Base-by-base conservation (phyloP, 2,888 invertebrate species). In the Agrotis segetum region DNA sequence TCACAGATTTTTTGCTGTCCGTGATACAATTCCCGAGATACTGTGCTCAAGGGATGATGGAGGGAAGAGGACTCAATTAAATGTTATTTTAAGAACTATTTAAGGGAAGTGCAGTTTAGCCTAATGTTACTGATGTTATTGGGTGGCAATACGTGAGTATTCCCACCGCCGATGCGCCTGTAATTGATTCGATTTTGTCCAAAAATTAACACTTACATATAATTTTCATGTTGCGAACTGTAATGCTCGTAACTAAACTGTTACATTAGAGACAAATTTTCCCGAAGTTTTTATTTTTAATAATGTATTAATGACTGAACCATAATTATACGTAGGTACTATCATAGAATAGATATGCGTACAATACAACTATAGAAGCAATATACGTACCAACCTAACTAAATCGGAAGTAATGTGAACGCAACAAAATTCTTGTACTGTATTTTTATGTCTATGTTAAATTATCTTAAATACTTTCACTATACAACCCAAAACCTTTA, bases 1-100 rank as follows among this genome's bases (percentile, higher is more conserved):
- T 98, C 46, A 96, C 97, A 24, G 98, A 98, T 85, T 89, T 98
- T 76, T 92, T 98, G 69, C 93, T 98, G 40, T 94, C 97, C 87
- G 97, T 97, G 7, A 90, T 97, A 44, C 98, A 98, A 89, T 97
- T 98, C 86, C 98, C 98, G 7, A 97, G 96, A 88, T 97, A 97
- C 88, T 98, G 98, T 88, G 97, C 97, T 11, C 95, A 97, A 88
- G 97, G 97, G 16, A 98, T 98, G 97, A 91, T 97, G 95, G 97
- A 97, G 64, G 97, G 97, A 85, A 96, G 94, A 88, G 94, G 96
- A 65, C 94, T 96, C 73, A 88, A 87, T 71, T 90, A 89, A 24
- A 58, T 66, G 65, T 16, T 53, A 74, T 34, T 74, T 65, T 71
- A 74, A 67, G 60, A 68, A 60, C 52, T 78, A 70, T 60, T 81